Evolutionary conservation across 2,888 invertebrate species (phyloP).

Genomic region (Caenorhabditis sinica): DNA sequence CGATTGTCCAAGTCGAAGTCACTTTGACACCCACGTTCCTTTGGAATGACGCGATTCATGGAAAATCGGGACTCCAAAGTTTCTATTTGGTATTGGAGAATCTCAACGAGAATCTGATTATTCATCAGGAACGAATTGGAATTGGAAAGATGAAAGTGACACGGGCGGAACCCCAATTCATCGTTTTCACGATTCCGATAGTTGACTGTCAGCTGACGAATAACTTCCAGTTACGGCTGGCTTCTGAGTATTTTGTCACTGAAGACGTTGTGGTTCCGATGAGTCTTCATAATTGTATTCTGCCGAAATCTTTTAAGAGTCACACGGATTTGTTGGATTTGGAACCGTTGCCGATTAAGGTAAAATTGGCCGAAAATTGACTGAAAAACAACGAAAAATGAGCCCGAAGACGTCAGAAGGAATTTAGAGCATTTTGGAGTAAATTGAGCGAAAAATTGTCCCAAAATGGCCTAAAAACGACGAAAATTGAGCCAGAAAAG

Average conservation of each 20-base stretch:
- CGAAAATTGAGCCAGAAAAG: no score
- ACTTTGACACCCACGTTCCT: constrained; percentile 86
- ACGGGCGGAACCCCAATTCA: constrained; percentile 89
- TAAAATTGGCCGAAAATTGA: background rate
- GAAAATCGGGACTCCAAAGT: constrained; percentile 89
- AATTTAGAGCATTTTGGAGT: no score
- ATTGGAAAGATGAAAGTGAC: constrained; percentile 91
- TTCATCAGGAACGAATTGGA: constrained; percentile 95
- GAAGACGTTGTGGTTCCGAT: constrained; percentile 86
- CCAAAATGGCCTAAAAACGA: no score
- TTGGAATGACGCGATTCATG: constrained; percentile 87
- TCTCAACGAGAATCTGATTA: constrained; percentile 94
- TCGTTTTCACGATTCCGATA: constrained; percentile 96
- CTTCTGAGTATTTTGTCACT: constrained; percentile 87
- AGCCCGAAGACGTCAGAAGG: no score
- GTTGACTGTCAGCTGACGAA: constrained; percentile 91
- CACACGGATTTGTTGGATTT: constrained; percentile 94
- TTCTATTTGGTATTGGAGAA: constrained; percentile 99
- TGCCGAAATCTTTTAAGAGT: constrained; percentile 94
- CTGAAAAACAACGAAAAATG: background rate
- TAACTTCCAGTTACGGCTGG: constrained; percentile 89
- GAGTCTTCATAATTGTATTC: constrained; percentile 91
- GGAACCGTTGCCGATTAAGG: constrained; percentile 91
- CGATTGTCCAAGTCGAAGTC: constrained; percentile 84
- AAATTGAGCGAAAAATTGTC: no score